Conservation (phyloP, 30 jellyfish, hydroid and myxozoan species). For the Hydractinia symbiolongicarpus region DNA sequence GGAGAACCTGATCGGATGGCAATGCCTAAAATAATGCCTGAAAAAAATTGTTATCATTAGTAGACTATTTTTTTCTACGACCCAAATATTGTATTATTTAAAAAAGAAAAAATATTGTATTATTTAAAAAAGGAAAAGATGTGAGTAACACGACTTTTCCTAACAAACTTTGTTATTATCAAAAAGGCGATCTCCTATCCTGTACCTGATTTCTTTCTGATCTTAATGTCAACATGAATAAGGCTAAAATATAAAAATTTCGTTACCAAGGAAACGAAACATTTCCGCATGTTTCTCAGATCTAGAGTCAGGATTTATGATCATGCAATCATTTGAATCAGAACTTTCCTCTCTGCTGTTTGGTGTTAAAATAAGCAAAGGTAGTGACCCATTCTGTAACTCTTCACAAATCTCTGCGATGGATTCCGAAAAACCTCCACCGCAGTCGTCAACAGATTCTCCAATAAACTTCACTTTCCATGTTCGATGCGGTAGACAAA, state of each 20-base stretch:
- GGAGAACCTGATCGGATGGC: constrained; percentile 91
- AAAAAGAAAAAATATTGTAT: background rate
- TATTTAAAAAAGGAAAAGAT: too few relatives aligned
- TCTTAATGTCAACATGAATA: too few relatives aligned
- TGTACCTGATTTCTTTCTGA: too few relatives aligned
- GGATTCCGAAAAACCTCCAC: constrained; percentile 94
- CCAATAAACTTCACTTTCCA: constrained; percentile 91
- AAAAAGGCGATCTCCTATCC: too few relatives aligned
- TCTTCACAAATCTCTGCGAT: constrained; percentile 93
- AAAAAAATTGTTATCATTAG: background rate
- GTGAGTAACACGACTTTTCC: too few relatives aligned
- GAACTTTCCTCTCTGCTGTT: constrained; percentile 66
- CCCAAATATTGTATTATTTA: background rate
- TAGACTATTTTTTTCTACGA: background rate
- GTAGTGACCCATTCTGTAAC: constrained; percentile 68
- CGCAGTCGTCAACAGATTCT: constrained; percentile 92
- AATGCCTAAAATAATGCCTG: constrained; percentile 69
- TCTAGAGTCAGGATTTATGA: constrained; percentile 49
- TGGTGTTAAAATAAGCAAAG: constrained; percentile 68
- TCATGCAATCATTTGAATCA: constrained; percentile 40
- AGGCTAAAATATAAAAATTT: too few relatives aligned
- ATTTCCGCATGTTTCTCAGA: constrained; percentile 48
- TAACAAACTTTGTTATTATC: too few relatives aligned
- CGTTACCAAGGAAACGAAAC: constrained; percentile 43
- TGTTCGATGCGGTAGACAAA: constrained; percentile 75